phyloP scores from a whole-genome alignment of 2,113 vertebrate species.

The Chlorocebus sabaeus region DNA sequence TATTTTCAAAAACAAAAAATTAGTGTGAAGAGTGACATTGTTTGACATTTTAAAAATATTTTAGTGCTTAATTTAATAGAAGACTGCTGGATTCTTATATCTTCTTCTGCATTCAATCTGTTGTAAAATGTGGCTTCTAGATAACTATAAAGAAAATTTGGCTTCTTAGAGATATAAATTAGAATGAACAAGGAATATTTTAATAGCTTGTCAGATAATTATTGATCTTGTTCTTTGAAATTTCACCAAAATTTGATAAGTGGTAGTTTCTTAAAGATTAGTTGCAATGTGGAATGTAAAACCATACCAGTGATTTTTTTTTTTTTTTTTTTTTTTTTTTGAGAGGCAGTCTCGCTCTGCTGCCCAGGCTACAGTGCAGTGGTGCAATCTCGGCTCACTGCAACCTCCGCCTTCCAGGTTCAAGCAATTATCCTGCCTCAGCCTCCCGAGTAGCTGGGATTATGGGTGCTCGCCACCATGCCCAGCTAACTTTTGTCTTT shows the following conservation, averaged over 20 bases:
- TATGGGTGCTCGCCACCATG: too few species aligned
- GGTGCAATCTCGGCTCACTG: too few species aligned
- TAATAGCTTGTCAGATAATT: background rate
- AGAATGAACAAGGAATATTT: conserved; percentile 13
- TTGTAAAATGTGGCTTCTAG: background rate
- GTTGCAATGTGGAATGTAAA: background rate
- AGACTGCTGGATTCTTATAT: background rate
- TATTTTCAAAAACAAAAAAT: conserved; percentile 16
- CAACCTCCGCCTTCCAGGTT: too few species aligned
- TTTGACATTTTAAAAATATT: background rate
- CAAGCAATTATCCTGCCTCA: background rate
- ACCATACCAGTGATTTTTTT: background rate
- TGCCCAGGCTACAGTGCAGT: too few species aligned
- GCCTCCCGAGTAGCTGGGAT: too few species aligned
- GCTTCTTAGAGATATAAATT: background rate
- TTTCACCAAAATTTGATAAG: background rate
- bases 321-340: background rate
- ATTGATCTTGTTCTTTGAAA: conserved; percentile 21
- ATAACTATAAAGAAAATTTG: conserved; percentile 37
- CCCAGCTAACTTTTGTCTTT: too few species aligned
- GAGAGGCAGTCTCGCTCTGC: too few species aligned
- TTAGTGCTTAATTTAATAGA: background rate
- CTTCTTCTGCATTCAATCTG: background rate
- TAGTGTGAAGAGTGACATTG: background rate
- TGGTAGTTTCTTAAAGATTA: background rate